A percentile compares a stretch with the other conserved stretches of the same genome.
These are phyloP conservation scores for Thaleichthys pacificus DNA, from an alignment of 2,797 vertebrate genomes.

Conservation along the genomic window DNA sequence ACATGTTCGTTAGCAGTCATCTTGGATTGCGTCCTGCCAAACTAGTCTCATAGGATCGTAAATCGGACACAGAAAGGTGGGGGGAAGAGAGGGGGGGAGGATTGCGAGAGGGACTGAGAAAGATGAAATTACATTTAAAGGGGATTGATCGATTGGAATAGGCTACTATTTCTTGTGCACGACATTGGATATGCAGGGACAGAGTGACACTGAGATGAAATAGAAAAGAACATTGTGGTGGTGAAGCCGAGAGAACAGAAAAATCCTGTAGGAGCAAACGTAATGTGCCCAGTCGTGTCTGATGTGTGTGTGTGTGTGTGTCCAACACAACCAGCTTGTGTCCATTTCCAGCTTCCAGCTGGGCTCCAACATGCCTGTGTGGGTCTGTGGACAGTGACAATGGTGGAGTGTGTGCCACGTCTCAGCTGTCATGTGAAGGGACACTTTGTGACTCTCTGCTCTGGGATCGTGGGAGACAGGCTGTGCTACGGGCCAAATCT, in stretches of 20 bases:
- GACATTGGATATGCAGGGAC: not conserved
- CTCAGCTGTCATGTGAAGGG: conserved; percentile 1
- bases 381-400: not conserved
- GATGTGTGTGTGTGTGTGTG: not conserved
- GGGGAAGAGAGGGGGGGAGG: too few species aligned
- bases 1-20: too few species aligned
- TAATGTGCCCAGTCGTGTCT: not conserved
- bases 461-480: not conserved
- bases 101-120: too few species aligned
- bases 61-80: too few species aligned
- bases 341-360: not conserved
- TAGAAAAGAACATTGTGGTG: not conserved
- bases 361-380: not conserved
- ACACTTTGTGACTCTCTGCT: not conserved
- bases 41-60: too few species aligned
- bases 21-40: too few species aligned
- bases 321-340: not conserved
- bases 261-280: not conserved
- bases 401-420: not conserved
- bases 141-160: not conserved
- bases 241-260: not conserved
- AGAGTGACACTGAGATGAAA: not conserved
- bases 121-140: too few species aligned
- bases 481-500: not conserved
- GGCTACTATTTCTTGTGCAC: not conserved